Percentiles rank a stretch among this genome's conserved stretches.
Evolutionary conservation across 2,888 invertebrate genomes (phyloP).

Genomic region (Andrena chrysosceles): DNA sequence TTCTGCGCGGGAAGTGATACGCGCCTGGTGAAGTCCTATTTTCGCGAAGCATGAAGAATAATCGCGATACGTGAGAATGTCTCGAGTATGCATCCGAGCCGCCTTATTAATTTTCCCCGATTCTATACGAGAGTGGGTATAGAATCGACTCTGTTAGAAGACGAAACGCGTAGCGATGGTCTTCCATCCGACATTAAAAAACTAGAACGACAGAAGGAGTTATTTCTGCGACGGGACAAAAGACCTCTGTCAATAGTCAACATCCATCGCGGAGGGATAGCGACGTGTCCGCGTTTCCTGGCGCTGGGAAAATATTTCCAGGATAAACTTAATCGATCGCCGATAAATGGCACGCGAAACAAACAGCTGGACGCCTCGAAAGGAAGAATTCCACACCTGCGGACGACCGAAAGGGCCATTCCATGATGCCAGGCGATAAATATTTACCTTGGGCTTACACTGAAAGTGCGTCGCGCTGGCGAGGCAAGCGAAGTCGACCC

Average conservation of each 20-base stretch:
- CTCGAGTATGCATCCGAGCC: slow-evolving; percentile 25
- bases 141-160: slow-evolving; percentile 24
- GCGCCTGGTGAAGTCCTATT: slow-evolving; percentile 25
- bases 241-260: neutral
- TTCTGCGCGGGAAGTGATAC: slow-evolving; percentile 47
- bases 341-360: slow-evolving; percentile 43
- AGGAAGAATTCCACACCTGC: slow-evolving; percentile 4
- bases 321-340: slow-evolving; percentile 51
- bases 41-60: slow-evolving; percentile 32
- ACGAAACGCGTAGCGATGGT: slow-evolving; percentile 4
- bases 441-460: slow-evolving; percentile 75
- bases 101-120: slow-evolving; percentile 46
- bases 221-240: neutral
- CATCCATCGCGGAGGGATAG: neutral
- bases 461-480: slow-evolving; percentile 67
- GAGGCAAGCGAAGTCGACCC: slow-evolving; percentile 54
- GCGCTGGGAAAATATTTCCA: slow-evolving; percentile 44
- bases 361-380: slow-evolving; percentile 21
- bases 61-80: slow-evolving; percentile 52
- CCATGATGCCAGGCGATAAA: slow-evolving; percentile 76
- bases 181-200: neutral
- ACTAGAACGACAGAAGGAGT: slow-evolving; percentile 18
- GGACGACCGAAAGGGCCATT: slow-evolving; percentile 55
- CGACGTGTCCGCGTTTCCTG: neutral
- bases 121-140: slow-evolving; percentile 5